Conservation (phyloP, 2,797 vertebrate genomes). For the Emys orbicularis region DNA sequence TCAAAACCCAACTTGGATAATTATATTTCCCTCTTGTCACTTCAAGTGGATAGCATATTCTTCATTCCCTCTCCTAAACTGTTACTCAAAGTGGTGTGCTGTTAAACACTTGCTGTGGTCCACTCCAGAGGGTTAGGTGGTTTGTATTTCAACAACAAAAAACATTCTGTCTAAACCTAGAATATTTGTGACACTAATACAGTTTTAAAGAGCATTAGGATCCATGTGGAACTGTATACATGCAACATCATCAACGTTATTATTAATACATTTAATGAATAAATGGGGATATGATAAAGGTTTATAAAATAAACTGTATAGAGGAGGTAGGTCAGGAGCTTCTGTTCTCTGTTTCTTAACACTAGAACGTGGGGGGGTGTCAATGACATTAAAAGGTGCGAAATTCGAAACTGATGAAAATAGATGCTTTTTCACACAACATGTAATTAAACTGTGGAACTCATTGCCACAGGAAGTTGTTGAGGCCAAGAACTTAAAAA, state of each 20-base stretch:
- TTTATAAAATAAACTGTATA: not conserved
- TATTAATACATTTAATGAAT: not conserved
- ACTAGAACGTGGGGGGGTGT: not conserved
- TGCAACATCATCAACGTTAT: not conserved
- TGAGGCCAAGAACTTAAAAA: not conserved
- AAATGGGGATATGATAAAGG: not conserved
- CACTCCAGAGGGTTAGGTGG: not conserved
- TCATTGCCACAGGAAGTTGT: not conserved
- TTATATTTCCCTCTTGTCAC: not conserved
- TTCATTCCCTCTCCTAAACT: too few relatives aligned
- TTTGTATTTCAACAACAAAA: conserved; percentile 53
- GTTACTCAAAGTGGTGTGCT: too few relatives aligned
- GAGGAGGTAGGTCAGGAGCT: not conserved
- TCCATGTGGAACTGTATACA: not conserved
- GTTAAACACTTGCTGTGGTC: not conserved
- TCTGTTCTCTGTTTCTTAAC: not conserved
- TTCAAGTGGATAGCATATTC: conserved; percentile 4
- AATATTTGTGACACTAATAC: not conserved
- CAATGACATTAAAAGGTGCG: not conserved
- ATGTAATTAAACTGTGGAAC: not conserved
- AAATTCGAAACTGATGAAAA: not conserved
- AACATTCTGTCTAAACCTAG: not conserved
- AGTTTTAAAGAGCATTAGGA: not conserved
- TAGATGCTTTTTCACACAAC: not conserved
- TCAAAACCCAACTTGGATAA: not conserved